Evolutionary conservation across 2,888 invertebrate genomes (phyloP), one percentile per base, ranked within the genome.

Genomic region (Busseola fusca): DNA sequence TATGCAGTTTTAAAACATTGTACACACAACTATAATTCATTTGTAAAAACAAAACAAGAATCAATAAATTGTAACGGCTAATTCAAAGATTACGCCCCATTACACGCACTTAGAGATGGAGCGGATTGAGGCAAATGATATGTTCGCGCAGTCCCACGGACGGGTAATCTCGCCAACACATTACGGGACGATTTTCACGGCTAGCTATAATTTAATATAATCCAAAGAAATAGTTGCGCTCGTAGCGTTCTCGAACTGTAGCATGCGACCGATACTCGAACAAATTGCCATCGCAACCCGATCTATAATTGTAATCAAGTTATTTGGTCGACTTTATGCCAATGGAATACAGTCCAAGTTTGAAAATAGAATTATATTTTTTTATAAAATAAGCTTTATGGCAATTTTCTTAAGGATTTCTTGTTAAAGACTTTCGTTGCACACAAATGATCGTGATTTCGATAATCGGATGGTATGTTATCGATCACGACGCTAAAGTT

Each of bases 121-220:
- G 86, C 86, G 89, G 89, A 91, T 89, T 90, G 90, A 79, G 84
- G 83, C 91, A 93, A 94, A 95, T 95, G 92, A 95, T 94, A 94
- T 89, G 90, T 91, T 90, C 86, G 82, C 88, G 84, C 93, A 91
- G 92, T 95, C 95, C 93, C 95, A 95, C 95, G 94, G 90, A 88
- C 91, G 88, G 85, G 90, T 90, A 92, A 94, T 93, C 93, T 91
- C 87, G 85, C 90, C 94, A 92, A 95, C 95, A 95, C 95, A 94
- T 95, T 95, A 95, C 94, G 88, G 84, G 92, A 92, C 93, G 91
- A 94, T 94, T 95, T 95, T 95, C 95, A 95, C 95, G 94, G 95
- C 95, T 95, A 88, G 91, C 93, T 93, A 93, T 95, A 95, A 95
- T 95, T 95, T 95, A 95, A 95, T 95, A 95, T 95, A 95, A 95